Evolutionary conservation across 2,888 invertebrate species (phyloP), one percentile per base, ranked within the genome.

Genomic region (Nephrotoma appendiculata): DNA sequence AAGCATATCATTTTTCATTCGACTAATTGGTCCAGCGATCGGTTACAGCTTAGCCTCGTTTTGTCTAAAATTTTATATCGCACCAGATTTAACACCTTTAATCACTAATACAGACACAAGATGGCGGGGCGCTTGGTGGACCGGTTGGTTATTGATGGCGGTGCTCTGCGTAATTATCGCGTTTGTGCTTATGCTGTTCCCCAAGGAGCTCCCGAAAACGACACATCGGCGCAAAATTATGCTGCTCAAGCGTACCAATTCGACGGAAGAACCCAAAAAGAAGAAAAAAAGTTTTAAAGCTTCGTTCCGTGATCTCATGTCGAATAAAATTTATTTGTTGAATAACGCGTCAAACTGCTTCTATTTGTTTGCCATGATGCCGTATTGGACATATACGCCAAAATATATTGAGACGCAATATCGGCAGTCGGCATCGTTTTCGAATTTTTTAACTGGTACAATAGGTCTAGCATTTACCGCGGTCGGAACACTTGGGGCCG

Each of bases 371-470:
- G 93, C 93, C 93, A 89, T 94, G 95, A 87, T 19, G 19, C 71
- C 71, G 12, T 71, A 71, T 7, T 71, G 71, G 71, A 71, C 19
- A 0, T 71, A 15, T 19, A 71, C 71, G 7, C 71, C 71, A 12
- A 71, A 71, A 12, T 71, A 71, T 71, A 71, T 71, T 15, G 95
- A 95, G 90, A 94, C 94, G 0, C 95, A 95, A 90, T 95, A 94
- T 90, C 92, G 93, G 87, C 93, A 94, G 88, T 94, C 94, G 1
- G 94, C 95, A 0, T 94, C 94, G 0, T 92, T 93, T 84, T 84
- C 95, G 0, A 95, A 94, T 88, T 91, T 95, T 86, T 93, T 95
- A 87, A 94, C 95, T 87, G 95, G 94, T 71, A 93, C 93, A 7
- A 93, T 93, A 3, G 94, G 94, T 11, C 90, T 94, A 41, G 92